Percentiles rank a stretch among this genome's conserved stretches.
phyloP scores from a whole-genome alignment of 1,140 invertebrate genomes.

The Epicauta chinensis region DNA sequence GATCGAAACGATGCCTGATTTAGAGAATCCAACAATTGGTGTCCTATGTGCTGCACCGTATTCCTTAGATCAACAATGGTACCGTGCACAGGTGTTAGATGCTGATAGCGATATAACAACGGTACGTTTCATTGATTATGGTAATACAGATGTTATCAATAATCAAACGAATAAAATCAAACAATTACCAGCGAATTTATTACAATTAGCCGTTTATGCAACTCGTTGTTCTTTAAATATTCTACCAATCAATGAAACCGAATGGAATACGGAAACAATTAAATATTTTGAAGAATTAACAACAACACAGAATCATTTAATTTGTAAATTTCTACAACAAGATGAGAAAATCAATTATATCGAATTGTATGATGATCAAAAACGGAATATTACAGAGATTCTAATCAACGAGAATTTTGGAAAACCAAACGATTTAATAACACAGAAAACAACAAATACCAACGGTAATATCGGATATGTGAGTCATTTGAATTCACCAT shows the following conservation, averaged over 20 bases:
- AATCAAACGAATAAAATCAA: constrained; percentile 51
- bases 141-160: constrained; percentile 65
- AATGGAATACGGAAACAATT: constrained; percentile 59
- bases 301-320: constrained; percentile 35
- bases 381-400: constrained; percentile 52
- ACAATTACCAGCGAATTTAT: constrained; percentile 49
- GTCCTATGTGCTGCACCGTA: constrained; percentile 66
- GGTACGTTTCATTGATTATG: constrained; percentile 77
- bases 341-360: constrained; percentile 57
- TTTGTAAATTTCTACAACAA: constrained; percentile 50
- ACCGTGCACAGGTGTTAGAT: constrained; percentile 72
- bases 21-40: constrained; percentile 53
- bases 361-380: constrained; percentile 53
- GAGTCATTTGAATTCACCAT: constrained; percentile 58
- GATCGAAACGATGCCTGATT: constrained; percentile 43
- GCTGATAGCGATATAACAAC: constrained; percentile 61
- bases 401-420: constrained; percentile 47
- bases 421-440: constrained; percentile 31
- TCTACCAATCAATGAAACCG: constrained; percentile 50
- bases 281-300: constrained; percentile 51
- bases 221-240: constrained; percentile 59
- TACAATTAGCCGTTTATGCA: constrained; percentile 49
- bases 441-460: constrained; percentile 42
- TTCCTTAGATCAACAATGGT: constrained; percentile 68
- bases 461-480: constrained; percentile 55